These are phyloP conservation scores for Mugil cephalus DNA, from an alignment of 2,113 vertebrate species.

Conservation along the genomic window DNA sequence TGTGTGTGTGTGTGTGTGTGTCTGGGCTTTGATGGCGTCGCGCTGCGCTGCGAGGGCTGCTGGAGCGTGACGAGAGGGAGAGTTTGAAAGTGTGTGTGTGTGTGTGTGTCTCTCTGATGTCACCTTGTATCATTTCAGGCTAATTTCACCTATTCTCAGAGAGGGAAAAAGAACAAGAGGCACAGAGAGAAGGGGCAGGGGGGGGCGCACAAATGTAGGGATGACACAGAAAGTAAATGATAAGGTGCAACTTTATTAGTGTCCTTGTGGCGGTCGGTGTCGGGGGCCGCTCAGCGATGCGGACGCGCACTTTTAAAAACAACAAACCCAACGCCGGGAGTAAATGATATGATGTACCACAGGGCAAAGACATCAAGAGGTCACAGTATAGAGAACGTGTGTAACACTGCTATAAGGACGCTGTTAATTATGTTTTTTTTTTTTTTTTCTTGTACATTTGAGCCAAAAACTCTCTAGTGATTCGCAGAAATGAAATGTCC, in stretches of 20 bases:
- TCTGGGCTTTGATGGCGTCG: constrained; percentile 74
- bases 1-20: constrained; percentile 71
- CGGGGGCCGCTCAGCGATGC: constrained; percentile 9
- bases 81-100: constrained; percentile 36
- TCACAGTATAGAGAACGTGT: background rate
- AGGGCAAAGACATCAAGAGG: constrained; percentile 4
- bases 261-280: constrained; percentile 55
- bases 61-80: constrained; percentile 62
- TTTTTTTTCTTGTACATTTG: background rate
- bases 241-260: constrained; percentile 71
- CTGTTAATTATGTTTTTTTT: background rate
- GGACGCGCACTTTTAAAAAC: constrained; percentile 21
- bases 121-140: constrained; percentile 84
- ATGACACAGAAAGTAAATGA: constrained; percentile 68
- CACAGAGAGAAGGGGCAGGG: background rate
- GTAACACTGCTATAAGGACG: background rate
- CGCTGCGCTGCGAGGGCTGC: constrained; percentile 69
- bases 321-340: constrained; percentile 20
- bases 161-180: constrained; percentile 53
- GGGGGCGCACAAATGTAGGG: constrained; percentile 55
- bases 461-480: constrained; percentile 26
- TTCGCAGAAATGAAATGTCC: constrained; percentile 37
- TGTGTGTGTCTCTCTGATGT: constrained; percentile 72
- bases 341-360: background rate
- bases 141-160: constrained; percentile 81